Evolutionary conservation across 2,113 vertebrate species (phyloP).

Genomic region (Ranitomeya imitator): DNA sequence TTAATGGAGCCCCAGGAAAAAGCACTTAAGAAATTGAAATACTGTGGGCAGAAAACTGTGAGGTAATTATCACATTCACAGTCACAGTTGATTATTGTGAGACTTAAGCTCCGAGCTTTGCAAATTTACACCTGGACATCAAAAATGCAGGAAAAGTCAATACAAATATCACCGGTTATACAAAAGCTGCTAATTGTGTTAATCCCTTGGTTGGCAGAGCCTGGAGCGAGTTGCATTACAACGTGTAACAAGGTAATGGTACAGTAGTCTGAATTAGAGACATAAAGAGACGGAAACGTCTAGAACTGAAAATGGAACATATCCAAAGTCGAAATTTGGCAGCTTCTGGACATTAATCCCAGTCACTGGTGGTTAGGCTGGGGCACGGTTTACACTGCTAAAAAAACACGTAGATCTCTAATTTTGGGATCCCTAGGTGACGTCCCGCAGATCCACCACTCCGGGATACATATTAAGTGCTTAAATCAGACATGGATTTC

Average conservation of each 20-base stretch:
- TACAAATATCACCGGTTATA: constrained; percentile 42
- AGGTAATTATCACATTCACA: constrained; percentile 43
- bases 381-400: neutral
- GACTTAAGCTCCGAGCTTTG: constrained; percentile 37
- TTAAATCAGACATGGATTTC: too few relatives aligned
- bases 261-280: constrained; percentile 16
- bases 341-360: neutral
- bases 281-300: neutral
- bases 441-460: neutral
- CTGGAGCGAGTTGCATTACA: constrained; percentile 27
- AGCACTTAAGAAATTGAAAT: constrained; percentile 15
- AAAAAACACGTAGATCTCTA: neutral
- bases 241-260: constrained; percentile 26
- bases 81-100: constrained; percentile 30
- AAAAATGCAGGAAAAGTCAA: constrained; percentile 37
- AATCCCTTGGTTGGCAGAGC: constrained; percentile 21
- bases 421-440: neutral
- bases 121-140: constrained; percentile 48
- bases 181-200: constrained; percentile 41
- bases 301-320: constrained; percentile 9
- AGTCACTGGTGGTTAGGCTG: neutral
- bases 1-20: constrained; percentile 10
- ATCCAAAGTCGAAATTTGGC: constrained; percentile 8
- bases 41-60: constrained; percentile 1
- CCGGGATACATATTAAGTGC: too few relatives aligned